phyloP scores from a whole-genome alignment of 2,888 invertebrate genomes.

The Meteorus cinctellus region DNA sequence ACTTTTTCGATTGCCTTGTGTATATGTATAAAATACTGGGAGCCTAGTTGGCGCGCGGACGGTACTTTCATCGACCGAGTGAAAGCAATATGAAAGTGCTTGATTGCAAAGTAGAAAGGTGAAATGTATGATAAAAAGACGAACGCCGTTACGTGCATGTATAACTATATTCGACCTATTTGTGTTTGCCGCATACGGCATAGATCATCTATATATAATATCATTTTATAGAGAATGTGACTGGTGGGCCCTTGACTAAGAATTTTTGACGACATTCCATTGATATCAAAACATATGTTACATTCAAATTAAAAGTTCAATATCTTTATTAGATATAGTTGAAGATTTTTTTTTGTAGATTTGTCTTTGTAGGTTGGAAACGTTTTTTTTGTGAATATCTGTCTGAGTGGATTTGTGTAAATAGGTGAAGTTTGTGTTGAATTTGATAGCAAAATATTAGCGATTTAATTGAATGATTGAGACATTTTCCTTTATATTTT shows the following conservation, averaged over 20 bases:
- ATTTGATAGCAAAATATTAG: too few relatives aligned
- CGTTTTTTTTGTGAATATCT: too few relatives aligned
- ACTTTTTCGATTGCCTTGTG: constrained; percentile 43
- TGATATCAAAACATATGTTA: neutral
- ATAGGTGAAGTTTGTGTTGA: too few relatives aligned
- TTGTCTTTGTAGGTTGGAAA: too few relatives aligned
- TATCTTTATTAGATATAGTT: neutral
- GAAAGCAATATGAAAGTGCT: constrained; percentile 74
- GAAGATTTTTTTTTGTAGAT: too few relatives aligned
- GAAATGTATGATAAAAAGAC: constrained; percentile 73
- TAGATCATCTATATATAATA: neutral
- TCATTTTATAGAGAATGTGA: neutral
- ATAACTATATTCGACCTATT: constrained; percentile 63
- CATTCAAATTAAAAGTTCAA: neutral
- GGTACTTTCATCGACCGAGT: constrained; percentile 73
- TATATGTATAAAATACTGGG: constrained; percentile 44
- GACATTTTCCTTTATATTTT: too few relatives aligned
- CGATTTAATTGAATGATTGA: too few relatives aligned
- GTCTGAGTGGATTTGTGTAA: too few relatives aligned
- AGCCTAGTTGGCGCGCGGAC: constrained; percentile 66
- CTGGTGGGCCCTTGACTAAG: constrained; percentile 26
- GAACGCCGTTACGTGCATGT: constrained; percentile 68
- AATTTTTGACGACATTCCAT: constrained; percentile 7
- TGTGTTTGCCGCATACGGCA: constrained; percentile 58
- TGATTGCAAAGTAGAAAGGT: constrained; percentile 74